Evolutionary conservation across 2,888 invertebrate species (phyloP), one percentile per base, ranked within the genome.

Genomic region (Mimas tiliae): DNA sequence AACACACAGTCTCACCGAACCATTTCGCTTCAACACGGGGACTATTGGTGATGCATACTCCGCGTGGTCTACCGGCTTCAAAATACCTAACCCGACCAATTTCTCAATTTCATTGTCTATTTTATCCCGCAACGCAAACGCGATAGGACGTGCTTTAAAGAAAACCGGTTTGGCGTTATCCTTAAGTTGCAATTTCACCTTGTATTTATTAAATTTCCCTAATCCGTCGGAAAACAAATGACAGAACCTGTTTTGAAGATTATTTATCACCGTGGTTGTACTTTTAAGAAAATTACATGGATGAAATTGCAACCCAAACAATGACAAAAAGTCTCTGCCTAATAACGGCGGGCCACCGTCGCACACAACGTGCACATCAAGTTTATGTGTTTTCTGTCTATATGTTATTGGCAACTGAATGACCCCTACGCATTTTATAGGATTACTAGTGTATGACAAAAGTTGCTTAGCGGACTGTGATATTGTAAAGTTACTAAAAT

Each of bases 321-420:
- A 14, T 8, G 65, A 63, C 1, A 67, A 63, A 14, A 69, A 67
- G 45, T 69, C 65, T 12, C 65, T 53, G 27, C 68, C 64, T 16
- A 67, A 27, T 4, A 67, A 11, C 14, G 68, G 69, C 21, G 70
- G 69, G 0, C 65, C 70, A 9, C 67, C 65, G 4, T 67, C 27
- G 11, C 64, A 45, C 3, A 67, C 62, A 4, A 70, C 65, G 33
- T 63, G 62, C 9, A 63, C 47, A 11, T 55, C 47, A 27, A 33
- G 16, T 0, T 14, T 11, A 27, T 53, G 53, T 21, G 53, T 27
- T 14, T n/a, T n/a, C n/a, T 33, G 33, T 55, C 34, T 53, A 64
- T 1, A 53, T 62, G 27, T 64, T 55, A 27, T 33, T 47, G 34
- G 16, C 16, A 50, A 38, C 19, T 12, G 58, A 14, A 8, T 38